Base-by-base conservation (phyloP, 2,113 vertebrate genomes). In the Lonchura striata region DNA sequence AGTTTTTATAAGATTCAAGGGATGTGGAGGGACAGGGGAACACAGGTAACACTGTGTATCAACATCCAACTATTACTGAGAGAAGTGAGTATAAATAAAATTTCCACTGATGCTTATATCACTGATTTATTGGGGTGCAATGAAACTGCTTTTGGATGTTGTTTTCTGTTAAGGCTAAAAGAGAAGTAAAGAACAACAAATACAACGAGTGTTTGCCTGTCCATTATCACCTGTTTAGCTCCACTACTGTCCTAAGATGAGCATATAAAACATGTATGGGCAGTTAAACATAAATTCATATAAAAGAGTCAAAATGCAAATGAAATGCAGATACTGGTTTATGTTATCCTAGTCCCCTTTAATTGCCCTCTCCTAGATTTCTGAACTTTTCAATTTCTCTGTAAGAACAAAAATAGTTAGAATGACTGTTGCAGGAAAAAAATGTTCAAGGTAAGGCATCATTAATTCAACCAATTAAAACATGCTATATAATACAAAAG, bases 101-200 rank as follows among this genome's bases (percentile, higher is more conserved):
- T 7, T 65, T 72, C 39, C 25, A 46, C 11, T 4, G 7, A 61
- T 31, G 61, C 31, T 22, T 28, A 30, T 11, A 65, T 28, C 23
- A 35, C 25, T 66, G 10, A 50, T 65, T 74, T 61, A 56, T 5
- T 31, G 10, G 8, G 35, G 18, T 1, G 11, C 25, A 46, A 11
- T 2, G 7, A 46, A 85, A 75, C 27, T 50, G 17, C 9, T 50
- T 86, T 53, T 46, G 15, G 15, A 65, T 42, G 18, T 10, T 64
- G 9, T 27, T 47, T 25, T 52, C 50, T 37, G 4, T 21, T 53
- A 39, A 78, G 19, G 28, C 52, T 37, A 76, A 24, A 90, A 76
- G 11, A 4, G 30, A 65, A 72, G 23, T n/a, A 61, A 89, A 68
- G n/a, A 86, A 28, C 0, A 1, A 70, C 0, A 1, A 70, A 25